Base-by-base conservation (phyloP, 2,113 vertebrate species). In the Fulmarus glacialis region DNA sequence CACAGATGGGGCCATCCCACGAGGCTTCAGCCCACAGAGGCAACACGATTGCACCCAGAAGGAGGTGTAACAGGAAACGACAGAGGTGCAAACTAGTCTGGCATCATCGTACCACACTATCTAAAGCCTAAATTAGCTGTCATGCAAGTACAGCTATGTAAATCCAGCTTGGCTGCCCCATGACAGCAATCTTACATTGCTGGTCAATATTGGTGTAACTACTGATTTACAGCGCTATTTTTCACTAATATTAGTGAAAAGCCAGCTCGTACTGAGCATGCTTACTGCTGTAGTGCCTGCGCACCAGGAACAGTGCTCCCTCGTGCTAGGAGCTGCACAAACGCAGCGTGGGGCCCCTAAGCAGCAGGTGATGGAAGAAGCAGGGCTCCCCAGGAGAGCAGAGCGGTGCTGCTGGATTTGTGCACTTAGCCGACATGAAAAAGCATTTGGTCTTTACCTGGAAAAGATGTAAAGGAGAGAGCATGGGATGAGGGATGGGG, bases 261-360 rank as follows among this genome's bases (percentile, higher is more conserved):
- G 5, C 5, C 62, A 40, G 4, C 11, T 15, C 3, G 12, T 13
- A 15, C 14, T 5, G 9, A 30, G 12, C 26, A 6, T 12, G n/a
- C 4, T 56, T 6, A 5, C 55, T 19, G 22, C 71, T 26, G 15
- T 8, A 8, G 12, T 11, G 21, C 38, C 50, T n/a, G 13, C 1
- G 5, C 63, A 47, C 34, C 24, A 16, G 12, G 17, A n/a, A 5
- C 2, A 45, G 50, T 22, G 23, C 34, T 66, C 16, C 48, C 38
- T 42, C 0, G 1, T 17, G 48, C 43, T 9, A 3, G 29, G 24
- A 22, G 38, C 29, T 56, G 50, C 38, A 12, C 36, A 15, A 8
- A 20, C 2, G 3, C 3, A 0, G n/a, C 14, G 19, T 1, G 14
- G 19, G 16, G 9, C 5, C 27, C 45, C 42, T 13, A 3, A 12